These are phyloP conservation scores for Oeneis ivallda DNA, from an alignment of 2,888 invertebrate species.

Conservation along the genomic window DNA sequence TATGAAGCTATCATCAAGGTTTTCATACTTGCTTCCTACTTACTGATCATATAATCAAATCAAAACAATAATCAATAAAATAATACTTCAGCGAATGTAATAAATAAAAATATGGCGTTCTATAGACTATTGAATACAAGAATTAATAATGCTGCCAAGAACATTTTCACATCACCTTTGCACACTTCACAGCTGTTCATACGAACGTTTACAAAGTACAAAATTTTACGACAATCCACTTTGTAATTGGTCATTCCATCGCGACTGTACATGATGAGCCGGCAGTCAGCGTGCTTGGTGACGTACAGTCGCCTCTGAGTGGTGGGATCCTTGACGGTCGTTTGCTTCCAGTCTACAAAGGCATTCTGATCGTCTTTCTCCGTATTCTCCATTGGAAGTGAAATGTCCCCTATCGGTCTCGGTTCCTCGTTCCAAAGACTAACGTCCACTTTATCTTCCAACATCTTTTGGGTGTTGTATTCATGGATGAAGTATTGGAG, in stretches of 20 bases:
- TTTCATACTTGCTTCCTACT: too few species aligned
- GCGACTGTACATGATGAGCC: slow-evolving; percentile 67
- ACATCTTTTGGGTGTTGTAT: slow-evolving; percentile 68
- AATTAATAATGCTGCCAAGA: slow-evolving; percentile 28
- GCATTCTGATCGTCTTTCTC: slow-evolving; percentile 44
- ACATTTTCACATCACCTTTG: slow-evolving; percentile 20
- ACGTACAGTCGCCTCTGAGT: slow-evolving; percentile 67
- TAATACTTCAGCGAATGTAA: too few species aligned
- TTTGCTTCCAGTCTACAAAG: slow-evolving; percentile 63
- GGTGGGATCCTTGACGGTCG: slow-evolving; percentile 64
- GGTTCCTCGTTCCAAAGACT: slow-evolving; percentile 67
- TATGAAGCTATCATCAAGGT: too few species aligned
- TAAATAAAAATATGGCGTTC: slow-evolving; percentile 10
- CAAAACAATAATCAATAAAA: too few species aligned
- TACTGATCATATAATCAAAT: too few species aligned
- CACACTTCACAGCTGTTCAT: slow-evolving; percentile 48
- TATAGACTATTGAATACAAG: slow-evolving; percentile 19
- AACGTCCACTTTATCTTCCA: slow-evolving; percentile 66
- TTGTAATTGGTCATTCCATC: slow-evolving; percentile 67
- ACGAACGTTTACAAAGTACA: slow-evolving; percentile 65
- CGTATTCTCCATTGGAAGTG: slow-evolving; percentile 43
- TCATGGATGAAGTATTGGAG: slow-evolving; percentile 63
- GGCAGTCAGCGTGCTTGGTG: slow-evolving; percentile 62
- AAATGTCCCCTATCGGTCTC: slow-evolving; percentile 45
- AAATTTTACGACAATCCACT: slow-evolving; percentile 63